Conservation (phyloP, 2,113 vertebrate species). For the Blennius ocellaris region DNA sequence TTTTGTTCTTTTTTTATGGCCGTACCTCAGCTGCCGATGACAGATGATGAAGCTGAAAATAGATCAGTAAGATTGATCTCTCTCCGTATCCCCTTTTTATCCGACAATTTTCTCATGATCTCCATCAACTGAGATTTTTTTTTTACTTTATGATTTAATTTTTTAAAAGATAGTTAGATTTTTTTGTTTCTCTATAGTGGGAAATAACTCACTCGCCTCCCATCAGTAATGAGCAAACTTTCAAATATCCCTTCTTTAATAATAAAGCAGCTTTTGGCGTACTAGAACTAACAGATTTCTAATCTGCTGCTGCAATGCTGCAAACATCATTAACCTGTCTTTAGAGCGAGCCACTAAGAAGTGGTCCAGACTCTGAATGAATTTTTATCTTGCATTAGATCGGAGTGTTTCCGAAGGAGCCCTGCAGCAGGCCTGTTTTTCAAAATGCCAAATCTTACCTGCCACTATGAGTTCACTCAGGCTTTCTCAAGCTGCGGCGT, state of each 20-base stretch:
- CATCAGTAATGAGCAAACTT: neutral
- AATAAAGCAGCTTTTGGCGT: neutral
- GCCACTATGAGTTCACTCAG: neutral
- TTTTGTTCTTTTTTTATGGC: neutral
- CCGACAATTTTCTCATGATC: conserved; percentile 5
- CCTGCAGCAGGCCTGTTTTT: neutral
- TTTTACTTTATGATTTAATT: neutral
- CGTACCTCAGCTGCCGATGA: conserved; percentile 15
- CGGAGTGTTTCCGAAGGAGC: too few relatives aligned
- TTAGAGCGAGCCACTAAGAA: neutral
- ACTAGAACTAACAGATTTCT: neutral
- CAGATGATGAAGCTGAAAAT: conserved; percentile 42
- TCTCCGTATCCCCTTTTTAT: neutral
- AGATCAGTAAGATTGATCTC: conserved; percentile 31
- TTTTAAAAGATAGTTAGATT: neutral
- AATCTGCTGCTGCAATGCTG: neutral
- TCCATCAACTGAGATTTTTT: conserved; percentile 6
- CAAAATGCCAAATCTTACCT: conserved; percentile 12
- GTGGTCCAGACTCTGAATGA: conserved; percentile 5
- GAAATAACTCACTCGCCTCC: neutral
- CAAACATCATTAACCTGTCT: neutral
- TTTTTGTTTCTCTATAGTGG: neutral
- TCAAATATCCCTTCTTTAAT: conserved; percentile 1
- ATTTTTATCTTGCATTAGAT: conserved; percentile 7
- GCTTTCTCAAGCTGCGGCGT: neutral